Percentiles rank a stretch among this genome's conserved stretches.
These are phyloP conservation scores for Anagyrus pseudococci DNA, from an alignment of 2,888 invertebrate genomes.

Conservation along the genomic window DNA sequence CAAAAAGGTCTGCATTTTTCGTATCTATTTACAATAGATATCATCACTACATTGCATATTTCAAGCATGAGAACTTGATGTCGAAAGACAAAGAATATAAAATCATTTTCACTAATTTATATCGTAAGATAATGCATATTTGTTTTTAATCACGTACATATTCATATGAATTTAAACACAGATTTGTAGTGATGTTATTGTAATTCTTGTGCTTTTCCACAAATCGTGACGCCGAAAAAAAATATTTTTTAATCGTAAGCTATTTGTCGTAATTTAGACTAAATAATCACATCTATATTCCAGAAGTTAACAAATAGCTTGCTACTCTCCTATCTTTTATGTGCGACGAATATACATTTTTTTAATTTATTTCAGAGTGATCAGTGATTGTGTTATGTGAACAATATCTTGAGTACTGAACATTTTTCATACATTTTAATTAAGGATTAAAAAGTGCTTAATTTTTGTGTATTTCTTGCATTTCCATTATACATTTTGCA, in stretches of 20 bases:
- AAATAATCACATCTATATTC: slow-evolving; percentile 34
- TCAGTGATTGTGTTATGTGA: slow-evolving; percentile 26
- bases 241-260: slow-evolving; percentile 31
- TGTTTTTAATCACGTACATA: slow-evolving; percentile 10
- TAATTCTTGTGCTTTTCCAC: slow-evolving; percentile 34
- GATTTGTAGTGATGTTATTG: slow-evolving; percentile 29
- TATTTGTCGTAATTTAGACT: slow-evolving; percentile 30
- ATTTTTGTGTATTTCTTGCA: slow-evolving; percentile 6
- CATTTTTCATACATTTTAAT: slow-evolving; percentile 13
- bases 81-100: slow-evolving; percentile 12
- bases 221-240: slow-evolving; percentile 25
- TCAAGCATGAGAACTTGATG: slow-evolving; percentile 15
- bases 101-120: slow-evolving; percentile 27
- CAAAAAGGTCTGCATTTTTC: slow-evolving; percentile 25
- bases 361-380: slow-evolving; percentile 27
- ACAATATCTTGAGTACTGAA: too few relatives aligned
- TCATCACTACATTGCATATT: slow-evolving; percentile 24
- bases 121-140: slow-evolving; percentile 24
- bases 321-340: slow-evolving; percentile 33
- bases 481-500: slow-evolving; percentile 7
- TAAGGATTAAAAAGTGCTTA: slow-evolving; percentile 2
- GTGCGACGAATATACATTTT: slow-evolving; percentile 29
- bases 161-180: slow-evolving; percentile 21
- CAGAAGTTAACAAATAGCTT: slow-evolving; percentile 31
- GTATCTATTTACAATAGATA: slow-evolving; percentile 24